A percentile compares a stretch with the other conserved stretches of the same genome.
These are phyloP conservation scores for Danaus melanippus DNA, from an alignment of 1,140 invertebrate species.

Conservation along the genomic window DNA sequence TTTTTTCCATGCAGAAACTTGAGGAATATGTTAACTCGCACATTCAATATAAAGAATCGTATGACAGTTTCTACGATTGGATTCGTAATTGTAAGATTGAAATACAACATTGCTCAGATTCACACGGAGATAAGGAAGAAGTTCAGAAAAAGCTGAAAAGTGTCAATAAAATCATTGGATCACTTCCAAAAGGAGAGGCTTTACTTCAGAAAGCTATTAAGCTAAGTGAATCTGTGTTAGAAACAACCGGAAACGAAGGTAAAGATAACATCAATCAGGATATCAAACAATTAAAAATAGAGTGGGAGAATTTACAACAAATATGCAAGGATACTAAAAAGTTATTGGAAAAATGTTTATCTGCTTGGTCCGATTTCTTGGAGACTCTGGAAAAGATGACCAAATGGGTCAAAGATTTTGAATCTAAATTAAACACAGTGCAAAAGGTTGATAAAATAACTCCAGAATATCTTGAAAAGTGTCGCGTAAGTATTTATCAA, in stretches of 20 bases:
- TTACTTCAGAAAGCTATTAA: constrained; percentile 83
- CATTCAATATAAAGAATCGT: constrained; percentile 87
- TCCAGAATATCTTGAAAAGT: constrained; percentile 83
- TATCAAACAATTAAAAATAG: constrained; percentile 85
- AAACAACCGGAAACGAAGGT: constrained; percentile 88
- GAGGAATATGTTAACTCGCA: constrained; percentile 90
- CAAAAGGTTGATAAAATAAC: constrained; percentile 85
- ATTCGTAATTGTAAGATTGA: constrained; percentile 87
- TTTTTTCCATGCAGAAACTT: constrained; percentile 70
- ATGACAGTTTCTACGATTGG: constrained; percentile 89
- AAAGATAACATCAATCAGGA: constrained; percentile 89
- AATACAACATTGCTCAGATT: constrained; percentile 87
- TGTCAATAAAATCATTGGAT: constrained; percentile 78
- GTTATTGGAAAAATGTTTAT: constrained; percentile 84
- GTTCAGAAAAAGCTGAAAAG: constrained; percentile 82
- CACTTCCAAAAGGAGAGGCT: constrained; percentile 79
- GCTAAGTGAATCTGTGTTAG: constrained; percentile 83
- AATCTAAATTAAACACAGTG: constrained; percentile 77
- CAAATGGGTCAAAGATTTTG: constrained; percentile 84
- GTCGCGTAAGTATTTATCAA: constrained; percentile 74
- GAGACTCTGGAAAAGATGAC: constrained; percentile 83
- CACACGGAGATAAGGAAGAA: constrained; percentile 85
- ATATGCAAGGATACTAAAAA: constrained; percentile 85
- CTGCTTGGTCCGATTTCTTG: constrained; percentile 89
- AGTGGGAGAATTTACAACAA: constrained; percentile 90